Percentiles rank a stretch among this genome's conserved stretches.
These are phyloP conservation scores for Chaenocephalus aceratus DNA, from an alignment of 2,113 vertebrate species.

Conservation along the genomic window DNA sequence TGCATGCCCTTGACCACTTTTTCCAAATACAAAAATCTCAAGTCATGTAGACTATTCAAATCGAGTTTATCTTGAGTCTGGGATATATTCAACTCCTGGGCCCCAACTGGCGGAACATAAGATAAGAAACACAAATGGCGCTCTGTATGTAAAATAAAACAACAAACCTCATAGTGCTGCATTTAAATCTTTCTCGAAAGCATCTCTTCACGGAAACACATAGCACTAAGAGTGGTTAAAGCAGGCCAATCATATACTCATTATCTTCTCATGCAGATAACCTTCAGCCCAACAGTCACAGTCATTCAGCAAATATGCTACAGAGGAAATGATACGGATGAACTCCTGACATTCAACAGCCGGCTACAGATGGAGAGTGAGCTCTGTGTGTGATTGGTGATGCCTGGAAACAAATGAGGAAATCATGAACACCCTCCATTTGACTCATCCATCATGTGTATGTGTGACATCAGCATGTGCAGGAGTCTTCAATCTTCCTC, in stretches of 20 bases:
- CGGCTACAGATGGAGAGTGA: background rate
- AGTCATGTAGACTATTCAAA: too few species aligned
- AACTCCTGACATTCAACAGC: conserved; percentile 38
- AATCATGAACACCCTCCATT: conserved; percentile 47
- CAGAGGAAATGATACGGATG: conserved; percentile 5
- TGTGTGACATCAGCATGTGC: conserved; percentile 14
- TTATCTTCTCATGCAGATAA: conserved; percentile 19
- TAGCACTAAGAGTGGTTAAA: background rate
- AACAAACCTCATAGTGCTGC: background rate
- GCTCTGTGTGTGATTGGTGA: conserved; percentile 24
- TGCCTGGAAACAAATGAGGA: conserved; percentile 51
- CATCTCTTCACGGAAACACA: background rate
- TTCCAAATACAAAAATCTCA: too few species aligned
- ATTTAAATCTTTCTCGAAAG: conserved; percentile 19
- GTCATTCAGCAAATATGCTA: conserved; percentile 19
- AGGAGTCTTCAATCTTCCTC: conserved; percentile 17
- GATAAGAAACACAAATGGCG: too few species aligned
- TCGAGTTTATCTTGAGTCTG: too few species aligned
- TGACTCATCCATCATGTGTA: conserved; percentile 53
- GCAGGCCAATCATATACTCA: background rate
- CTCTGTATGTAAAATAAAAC: background rate
- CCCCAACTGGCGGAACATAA: too few species aligned
- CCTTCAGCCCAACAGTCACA: conserved; percentile 15
- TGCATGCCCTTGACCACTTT: too few species aligned
- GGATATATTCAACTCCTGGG: too few species aligned